A percentile compares a stretch with the other conserved stretches of the same genome.
Conservation (phyloP, 1,140 invertebrate genomes). For the Philotrypesis tridentata region DNA sequence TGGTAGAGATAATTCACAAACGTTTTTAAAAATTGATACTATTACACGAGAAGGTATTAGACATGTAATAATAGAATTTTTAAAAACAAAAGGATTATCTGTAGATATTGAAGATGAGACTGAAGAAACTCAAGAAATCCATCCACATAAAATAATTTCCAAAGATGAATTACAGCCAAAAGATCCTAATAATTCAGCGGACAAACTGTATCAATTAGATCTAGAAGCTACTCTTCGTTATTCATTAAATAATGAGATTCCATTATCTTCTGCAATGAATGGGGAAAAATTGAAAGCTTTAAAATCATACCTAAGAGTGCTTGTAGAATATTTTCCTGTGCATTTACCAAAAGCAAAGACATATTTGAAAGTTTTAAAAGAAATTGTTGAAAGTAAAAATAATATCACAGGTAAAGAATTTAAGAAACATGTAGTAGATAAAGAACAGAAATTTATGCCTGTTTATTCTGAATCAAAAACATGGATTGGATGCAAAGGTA, state of each 20-base stretch:
- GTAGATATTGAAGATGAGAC: constrained; percentile 52
- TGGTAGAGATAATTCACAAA: constrained; percentile 65
- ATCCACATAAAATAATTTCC: background rate
- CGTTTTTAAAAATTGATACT: constrained; percentile 67
- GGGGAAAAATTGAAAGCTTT: constrained; percentile 83
- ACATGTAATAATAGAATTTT: constrained; percentile 69
- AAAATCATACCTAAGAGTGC: constrained; percentile 80
- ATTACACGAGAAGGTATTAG: constrained; percentile 68
- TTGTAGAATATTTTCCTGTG: constrained; percentile 85
- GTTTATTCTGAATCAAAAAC: constrained; percentile 77
- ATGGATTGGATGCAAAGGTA: constrained; percentile 91
- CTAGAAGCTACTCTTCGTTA: constrained; percentile 88
- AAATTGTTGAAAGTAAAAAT: constrained; percentile 66
- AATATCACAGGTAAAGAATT: constrained; percentile 77
- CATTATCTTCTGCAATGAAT: constrained; percentile 79
- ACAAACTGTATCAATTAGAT: constrained; percentile 86
- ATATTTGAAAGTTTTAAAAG: constrained; percentile 77
- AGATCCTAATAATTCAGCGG: constrained; percentile 53
- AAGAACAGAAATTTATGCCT: constrained; percentile 73
- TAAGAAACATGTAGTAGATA: constrained; percentile 71
- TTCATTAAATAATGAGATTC: constrained; percentile 87
- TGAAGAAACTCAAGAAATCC: background rate
- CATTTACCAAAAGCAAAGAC: constrained; percentile 76
- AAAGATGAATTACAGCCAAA: background rate
- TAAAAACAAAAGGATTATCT: constrained; percentile 67